Conservation (phyloP, 2,888 invertebrate species). For the Seira ritae region DNA sequence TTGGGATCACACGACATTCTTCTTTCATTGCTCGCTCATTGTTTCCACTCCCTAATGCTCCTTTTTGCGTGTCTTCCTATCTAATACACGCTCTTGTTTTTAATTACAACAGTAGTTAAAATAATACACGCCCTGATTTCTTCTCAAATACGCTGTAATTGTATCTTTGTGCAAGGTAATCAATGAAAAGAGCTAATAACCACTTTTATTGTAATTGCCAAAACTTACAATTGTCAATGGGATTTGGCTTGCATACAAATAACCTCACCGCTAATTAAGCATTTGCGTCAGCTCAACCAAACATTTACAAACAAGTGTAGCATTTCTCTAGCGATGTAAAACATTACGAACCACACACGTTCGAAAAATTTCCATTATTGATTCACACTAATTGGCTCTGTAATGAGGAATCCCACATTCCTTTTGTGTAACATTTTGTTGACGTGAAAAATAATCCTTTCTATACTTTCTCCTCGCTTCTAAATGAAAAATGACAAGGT, state of each 20-base stretch:
- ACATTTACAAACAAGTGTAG: background rate
- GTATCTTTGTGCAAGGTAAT: too few relatives aligned
- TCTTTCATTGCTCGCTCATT: too few relatives aligned
- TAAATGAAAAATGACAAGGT: conserved; percentile 48
- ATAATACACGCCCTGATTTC: too few relatives aligned
- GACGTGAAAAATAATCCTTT: conserved; percentile 3
- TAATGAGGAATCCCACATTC: conserved; percentile 38
- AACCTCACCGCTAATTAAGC: background rate
- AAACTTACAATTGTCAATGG: too few relatives aligned
- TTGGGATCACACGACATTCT: too few relatives aligned
- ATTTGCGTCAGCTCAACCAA: background rate
- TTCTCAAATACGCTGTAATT: too few relatives aligned
- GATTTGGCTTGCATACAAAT: conserved; percentile 5
- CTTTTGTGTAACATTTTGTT: conserved; percentile 31
- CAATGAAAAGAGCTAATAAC: too few relatives aligned
- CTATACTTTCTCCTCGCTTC: background rate
- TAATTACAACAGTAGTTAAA: too few relatives aligned
- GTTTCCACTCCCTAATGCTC: too few relatives aligned
- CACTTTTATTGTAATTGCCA: too few relatives aligned
- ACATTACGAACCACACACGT: background rate
- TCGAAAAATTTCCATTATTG: conserved; percentile 39
- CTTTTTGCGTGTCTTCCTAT: too few relatives aligned
- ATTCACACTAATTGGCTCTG: conserved; percentile 55
- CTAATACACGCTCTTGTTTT: too few relatives aligned
- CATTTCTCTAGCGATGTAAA: background rate